Percentiles rank a stretch among this genome's conserved stretches.
phyloP scores from a whole-genome alignment of 2,113 vertebrate species.

The Oreamnos americanus region DNA sequence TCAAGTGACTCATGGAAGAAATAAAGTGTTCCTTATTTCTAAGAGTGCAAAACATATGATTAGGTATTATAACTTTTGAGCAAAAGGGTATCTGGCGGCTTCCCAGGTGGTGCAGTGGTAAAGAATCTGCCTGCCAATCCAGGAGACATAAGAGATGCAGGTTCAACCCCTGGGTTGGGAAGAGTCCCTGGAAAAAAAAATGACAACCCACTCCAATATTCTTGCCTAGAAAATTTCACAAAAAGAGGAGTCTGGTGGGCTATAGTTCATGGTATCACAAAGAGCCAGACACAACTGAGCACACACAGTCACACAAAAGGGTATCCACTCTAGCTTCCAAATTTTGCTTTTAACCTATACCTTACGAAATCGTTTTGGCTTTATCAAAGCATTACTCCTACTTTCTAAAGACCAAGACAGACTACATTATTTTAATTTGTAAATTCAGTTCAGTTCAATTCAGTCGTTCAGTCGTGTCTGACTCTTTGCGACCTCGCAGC shows the following conservation, averaged over 20 bases:
- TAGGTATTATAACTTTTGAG: neutral
- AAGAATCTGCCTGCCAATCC: neutral
- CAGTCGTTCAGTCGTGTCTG: no score
- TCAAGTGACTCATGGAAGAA: neutral
- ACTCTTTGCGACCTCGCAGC: no score
- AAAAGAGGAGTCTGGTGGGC: neutral
- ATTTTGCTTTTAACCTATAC: neutral
- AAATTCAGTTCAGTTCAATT: neutral
- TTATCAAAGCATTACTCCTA: neutral
- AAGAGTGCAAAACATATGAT: neutral
- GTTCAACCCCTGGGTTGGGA: neutral
- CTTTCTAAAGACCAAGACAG: neutral
- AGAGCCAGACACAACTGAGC: neutral
- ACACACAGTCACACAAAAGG: neutral
- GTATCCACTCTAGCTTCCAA: neutral
- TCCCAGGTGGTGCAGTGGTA: neutral
- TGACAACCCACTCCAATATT: neutral
- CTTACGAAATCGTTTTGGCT: neutral
- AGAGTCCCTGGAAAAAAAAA: neutral
- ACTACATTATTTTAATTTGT: neutral
- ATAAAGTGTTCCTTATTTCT: neutral
- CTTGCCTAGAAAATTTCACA: neutral
- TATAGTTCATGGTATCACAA: neutral
- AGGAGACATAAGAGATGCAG: neutral
- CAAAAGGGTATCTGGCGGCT: neutral